Evolutionary conservation across 2,797 vertebrate genomes (phyloP).

Genomic region (Gila robusta): DNA sequence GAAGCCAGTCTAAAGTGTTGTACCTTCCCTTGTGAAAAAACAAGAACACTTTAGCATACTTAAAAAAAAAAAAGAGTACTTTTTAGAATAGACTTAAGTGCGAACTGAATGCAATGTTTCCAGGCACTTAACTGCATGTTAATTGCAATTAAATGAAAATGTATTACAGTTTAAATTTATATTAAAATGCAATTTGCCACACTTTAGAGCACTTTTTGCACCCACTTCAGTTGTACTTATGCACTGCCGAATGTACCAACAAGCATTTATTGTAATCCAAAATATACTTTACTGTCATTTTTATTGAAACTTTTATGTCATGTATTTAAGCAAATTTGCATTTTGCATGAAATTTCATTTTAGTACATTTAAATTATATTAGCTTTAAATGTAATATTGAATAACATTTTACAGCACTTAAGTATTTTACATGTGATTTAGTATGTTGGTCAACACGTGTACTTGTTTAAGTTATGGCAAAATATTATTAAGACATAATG

Average conservation of each 20-base stretch:
- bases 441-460: neutral
- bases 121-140: neutral
- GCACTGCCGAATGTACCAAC: neutral
- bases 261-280: neutral
- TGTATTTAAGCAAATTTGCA: neutral
- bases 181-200: neutral
- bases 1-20: conserved; percentile 16
- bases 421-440: neutral
- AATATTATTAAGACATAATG: too few relatives aligned
- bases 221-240: neutral
- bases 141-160: neutral
- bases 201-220: neutral
- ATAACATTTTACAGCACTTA: neutral
- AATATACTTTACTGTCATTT: neutral
- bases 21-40: neutral
- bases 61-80: too few relatives aligned
- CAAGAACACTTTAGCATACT: neutral
- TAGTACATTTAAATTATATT: neutral
- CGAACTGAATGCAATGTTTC: neutral
- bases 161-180: neutral
- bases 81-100: neutral
- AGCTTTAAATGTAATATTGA: neutral
- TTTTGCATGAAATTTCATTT: neutral
- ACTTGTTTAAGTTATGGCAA: neutral
- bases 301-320: neutral